These are phyloP conservation scores for Sciurus carolinensis DNA, from an alignment of 2,797 vertebrate species.

Conservation along the genomic window DNA sequence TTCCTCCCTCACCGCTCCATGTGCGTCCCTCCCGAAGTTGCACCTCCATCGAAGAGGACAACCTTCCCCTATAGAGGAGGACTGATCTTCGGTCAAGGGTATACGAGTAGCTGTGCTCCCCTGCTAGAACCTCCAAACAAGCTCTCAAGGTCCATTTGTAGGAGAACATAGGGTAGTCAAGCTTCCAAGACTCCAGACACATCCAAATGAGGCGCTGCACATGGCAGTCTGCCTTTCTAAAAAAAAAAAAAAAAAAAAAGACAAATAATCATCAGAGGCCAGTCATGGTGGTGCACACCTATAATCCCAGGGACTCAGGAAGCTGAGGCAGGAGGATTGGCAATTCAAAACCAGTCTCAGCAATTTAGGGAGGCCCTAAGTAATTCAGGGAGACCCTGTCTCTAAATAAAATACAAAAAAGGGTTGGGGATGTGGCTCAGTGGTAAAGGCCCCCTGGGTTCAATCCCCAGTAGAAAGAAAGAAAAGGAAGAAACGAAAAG, in stretches of 20 bases:
- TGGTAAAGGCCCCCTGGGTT: too few species aligned
- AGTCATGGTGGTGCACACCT: too few species aligned
- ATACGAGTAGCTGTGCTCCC: constrained; percentile 99
- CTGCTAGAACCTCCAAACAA: constrained; percentile 97
- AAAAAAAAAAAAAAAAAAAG: accelerated
- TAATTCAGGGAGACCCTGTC: too few species aligned
- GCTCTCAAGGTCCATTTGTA: constrained; percentile 99
- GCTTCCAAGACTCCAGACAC: constrained; percentile 98
- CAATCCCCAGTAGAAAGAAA: too few species aligned
- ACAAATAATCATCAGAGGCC: too few species aligned
- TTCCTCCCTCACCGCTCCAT: constrained; percentile 96
- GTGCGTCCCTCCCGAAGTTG: constrained; percentile 99
- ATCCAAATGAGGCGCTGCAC: constrained; percentile 99
- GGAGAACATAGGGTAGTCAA: constrained; percentile 99
- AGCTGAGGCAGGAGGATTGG: too few species aligned
- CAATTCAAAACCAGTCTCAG: too few species aligned
- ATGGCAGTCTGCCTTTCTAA: constrained; percentile 97
- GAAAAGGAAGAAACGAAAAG: too few species aligned
- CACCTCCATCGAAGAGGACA: constrained; percentile 98
- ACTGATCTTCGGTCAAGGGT: constrained; percentile 93
- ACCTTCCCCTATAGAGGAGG: constrained; percentile 94
- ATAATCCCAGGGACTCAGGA: too few species aligned
- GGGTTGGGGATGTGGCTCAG: too few species aligned
- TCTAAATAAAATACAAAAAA: too few species aligned
- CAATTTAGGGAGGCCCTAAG: too few species aligned